Base-by-base conservation (phyloP, 2,888 invertebrate genomes). In the Drosophila hamatofila region DNA sequence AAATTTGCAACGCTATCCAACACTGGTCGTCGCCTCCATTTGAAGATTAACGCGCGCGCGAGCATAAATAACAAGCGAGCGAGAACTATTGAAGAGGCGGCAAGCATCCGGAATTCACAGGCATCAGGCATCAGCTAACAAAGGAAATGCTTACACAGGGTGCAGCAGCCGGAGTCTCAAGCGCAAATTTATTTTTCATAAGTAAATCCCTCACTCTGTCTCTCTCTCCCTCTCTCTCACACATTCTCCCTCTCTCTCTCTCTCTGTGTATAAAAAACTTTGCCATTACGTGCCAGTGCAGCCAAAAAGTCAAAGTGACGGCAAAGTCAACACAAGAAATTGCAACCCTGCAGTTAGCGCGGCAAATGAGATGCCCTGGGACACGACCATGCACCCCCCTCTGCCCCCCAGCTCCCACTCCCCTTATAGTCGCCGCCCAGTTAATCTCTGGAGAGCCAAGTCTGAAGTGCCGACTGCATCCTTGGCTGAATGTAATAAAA, bases 151-250 rank as follows among this genome's bases (percentile, higher is more conserved):
- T 9, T 51, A 14, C 37, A 11, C 8, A 30, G 51, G 11, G n/a
- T 8, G 52, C 52, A 14, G 52, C 52, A 52, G 51, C 33, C 35
- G 8, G 48, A 65, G 68, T 63, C 55, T 62, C 63, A 61, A 71
- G 75, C 63, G 64, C 73, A 80, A 86, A 86, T 83, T 78, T 86
- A 86, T 86, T 75, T 83, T 83, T 86, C 84, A 83, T 86, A 83
- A 83, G 82, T 83, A 82, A 82, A 81, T 81, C 81, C 72, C 76
- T 52, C 75, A 71, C 75, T 54, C 44, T 54, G 21, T n/a, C 57
- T 81, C 81, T 69, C 72, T 4, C 23, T 5, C n/a, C 1, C 18
- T 18, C 25, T 16, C 16, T 4, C 12, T 78, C 71, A 2, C 35
- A 48, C 42, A 35, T 46, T 71, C 84, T 63, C 72, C 81, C 18